These are phyloP conservation scores for Kryptolebias marmoratus DNA, from an alignment of 2,113 vertebrate species.

Conservation along the genomic window DNA sequence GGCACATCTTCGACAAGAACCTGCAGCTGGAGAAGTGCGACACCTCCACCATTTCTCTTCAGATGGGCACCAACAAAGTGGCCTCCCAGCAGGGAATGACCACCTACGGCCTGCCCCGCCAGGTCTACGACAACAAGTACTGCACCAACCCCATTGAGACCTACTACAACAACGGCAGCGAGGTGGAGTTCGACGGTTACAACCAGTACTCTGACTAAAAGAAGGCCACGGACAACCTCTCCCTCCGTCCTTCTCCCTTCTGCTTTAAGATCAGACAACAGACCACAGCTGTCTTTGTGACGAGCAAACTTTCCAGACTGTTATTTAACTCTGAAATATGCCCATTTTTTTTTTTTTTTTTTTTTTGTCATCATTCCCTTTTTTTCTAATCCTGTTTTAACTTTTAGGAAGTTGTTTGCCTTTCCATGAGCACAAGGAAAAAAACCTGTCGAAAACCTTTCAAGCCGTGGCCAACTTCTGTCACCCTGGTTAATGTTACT, in stretches of 20 bases:
- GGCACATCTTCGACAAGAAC: slow-evolving; percentile 93
- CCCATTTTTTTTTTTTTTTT: background rate
- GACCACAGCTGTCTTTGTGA: slow-evolving; percentile 38
- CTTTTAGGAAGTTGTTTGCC: slow-evolving; percentile 30
- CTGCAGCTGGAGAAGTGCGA: slow-evolving; percentile 93
- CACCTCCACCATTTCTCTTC: slow-evolving; percentile 88
- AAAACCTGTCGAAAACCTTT: slow-evolving; percentile 32
- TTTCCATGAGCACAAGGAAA: slow-evolving; percentile 48
- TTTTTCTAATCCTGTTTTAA: slow-evolving; percentile 35
- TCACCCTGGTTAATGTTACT: slow-evolving; percentile 30
- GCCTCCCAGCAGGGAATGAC: slow-evolving; percentile 95
- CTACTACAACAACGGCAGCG: slow-evolving; percentile 77
- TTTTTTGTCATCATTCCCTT: slow-evolving; percentile 25
- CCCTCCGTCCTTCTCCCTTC: slow-evolving; percentile 7
- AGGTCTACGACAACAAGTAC: slow-evolving; percentile 95
- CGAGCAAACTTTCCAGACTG: slow-evolving; percentile 51
- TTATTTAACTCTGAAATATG: slow-evolving; percentile 44
- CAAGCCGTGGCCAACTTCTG: slow-evolving; percentile 33
- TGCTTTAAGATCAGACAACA: slow-evolving; percentile 47
- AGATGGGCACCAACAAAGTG: slow-evolving; percentile 96
- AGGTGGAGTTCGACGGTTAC: slow-evolving; percentile 83
- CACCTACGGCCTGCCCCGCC: slow-evolving; percentile 91
- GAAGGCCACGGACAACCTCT: slow-evolving; percentile 29
- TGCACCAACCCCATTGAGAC: slow-evolving; percentile 76
- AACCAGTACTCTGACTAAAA: slow-evolving; percentile 87